phyloP scores from a whole-genome alignment of 2,888 invertebrate species.

The Pyrocoelia pectoralis region DNA sequence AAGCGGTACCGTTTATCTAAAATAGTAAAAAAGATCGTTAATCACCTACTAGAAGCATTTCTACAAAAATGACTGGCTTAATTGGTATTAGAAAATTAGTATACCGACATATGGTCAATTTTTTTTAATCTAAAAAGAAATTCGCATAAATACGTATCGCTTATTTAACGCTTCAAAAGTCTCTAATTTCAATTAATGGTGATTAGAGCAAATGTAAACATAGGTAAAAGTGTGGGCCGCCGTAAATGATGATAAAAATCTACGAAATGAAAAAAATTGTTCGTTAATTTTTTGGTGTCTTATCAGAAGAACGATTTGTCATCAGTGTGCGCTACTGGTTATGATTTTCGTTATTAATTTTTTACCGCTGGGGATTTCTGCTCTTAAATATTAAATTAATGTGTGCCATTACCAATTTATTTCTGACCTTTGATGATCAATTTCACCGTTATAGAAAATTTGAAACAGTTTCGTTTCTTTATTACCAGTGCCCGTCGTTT shows the following conservation, averaged over 20 bases:
- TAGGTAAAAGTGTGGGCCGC: neutral
- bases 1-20: conserved; percentile 7
- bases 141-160: neutral
- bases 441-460: too few species aligned
- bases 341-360: too few species aligned
- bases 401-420: too few species aligned
- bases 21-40: conserved; percentile 10
- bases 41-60: conserved; percentile 9
- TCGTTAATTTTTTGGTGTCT: too few species aligned
- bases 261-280: neutral
- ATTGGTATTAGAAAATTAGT: conserved; percentile 5
- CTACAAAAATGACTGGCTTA: neutral
- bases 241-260: neutral
- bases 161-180: too few species aligned
- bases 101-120: neutral
- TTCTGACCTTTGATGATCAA: too few species aligned
- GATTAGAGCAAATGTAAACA: neutral
- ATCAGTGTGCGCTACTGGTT: too few species aligned
- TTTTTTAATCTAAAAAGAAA: neutral
- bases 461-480: too few species aligned
- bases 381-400: too few species aligned
- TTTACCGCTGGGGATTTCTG: too few species aligned
- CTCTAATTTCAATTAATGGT: neutral
- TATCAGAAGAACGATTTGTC: too few species aligned
- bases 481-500: too few species aligned